phyloP scores from a whole-genome alignment of 2,113 vertebrate species.

The Opisthocomus hoazin region DNA sequence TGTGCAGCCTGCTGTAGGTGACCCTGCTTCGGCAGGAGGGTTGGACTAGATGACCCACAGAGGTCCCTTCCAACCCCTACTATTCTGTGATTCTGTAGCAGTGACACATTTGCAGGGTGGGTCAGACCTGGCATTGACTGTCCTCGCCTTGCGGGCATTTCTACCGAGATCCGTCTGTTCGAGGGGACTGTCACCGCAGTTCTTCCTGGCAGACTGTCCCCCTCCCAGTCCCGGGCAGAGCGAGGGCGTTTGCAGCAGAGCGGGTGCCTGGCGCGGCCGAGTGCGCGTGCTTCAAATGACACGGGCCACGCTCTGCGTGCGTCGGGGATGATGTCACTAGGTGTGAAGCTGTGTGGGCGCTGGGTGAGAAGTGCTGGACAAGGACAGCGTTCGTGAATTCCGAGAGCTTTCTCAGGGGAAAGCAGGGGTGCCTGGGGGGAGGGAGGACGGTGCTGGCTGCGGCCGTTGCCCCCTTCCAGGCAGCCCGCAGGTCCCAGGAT shows the following conservation, averaged over 20 bases:
- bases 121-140: not conserved
- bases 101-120: not conserved
- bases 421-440: no score
- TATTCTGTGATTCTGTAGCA: no score
- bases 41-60: no score
- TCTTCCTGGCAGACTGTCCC: not conserved
- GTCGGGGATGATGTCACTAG: rapidly evolving
- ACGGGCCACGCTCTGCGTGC: rapidly evolving
- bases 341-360: not conserved
- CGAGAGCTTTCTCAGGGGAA: not conserved
- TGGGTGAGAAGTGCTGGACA: not conserved
- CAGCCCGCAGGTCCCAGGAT: not conserved
- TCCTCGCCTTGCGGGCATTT: no score
- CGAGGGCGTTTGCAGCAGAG: rapidly evolving
- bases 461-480: no score
- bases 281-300: rapidly evolving
- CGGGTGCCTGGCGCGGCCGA: rapidly evolving
- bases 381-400: not conserved
- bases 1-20: no score
- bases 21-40: no score
- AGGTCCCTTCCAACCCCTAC: no score
- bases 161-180: rapidly evolving
- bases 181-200: not conserved
- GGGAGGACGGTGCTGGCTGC: not conserved
- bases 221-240: not conserved